Evolutionary conservation across 2,113 vertebrate species (phyloP), one percentile per base, ranked within the genome.

Genomic region (Mesoclemmys tuberculata): DNA sequence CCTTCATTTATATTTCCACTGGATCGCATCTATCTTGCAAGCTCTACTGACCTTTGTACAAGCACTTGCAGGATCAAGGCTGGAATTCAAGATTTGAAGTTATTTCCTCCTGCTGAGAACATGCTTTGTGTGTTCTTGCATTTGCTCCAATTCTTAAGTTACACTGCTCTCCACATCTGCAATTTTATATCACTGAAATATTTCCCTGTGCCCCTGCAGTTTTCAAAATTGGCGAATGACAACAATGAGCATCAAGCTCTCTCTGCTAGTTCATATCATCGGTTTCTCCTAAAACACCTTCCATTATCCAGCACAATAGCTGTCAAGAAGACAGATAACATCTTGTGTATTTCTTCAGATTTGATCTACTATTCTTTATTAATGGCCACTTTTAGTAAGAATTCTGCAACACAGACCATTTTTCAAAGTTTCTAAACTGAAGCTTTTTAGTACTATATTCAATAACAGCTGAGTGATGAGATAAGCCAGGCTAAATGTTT

Each of bases 131-230:
- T 12, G 29, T 83, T 41, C 78, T 80, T 83, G 55, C 5, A 6
- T 78, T 78, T 90, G 48, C 6, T 48, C 84, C 46, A 31, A 22
- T 78, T 94, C 80, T 54, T 74, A 51, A 94, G 55, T 81, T 93
- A 2, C 80, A 56, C 56, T 87, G 61, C 44, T 96, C 95, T 92
- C 61, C 48, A 1, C 58, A n/a, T 68, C 9, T 24, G n/a, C 77
- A 85, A 94, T 97, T 97, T 93, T 82, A 83, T 90, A 18, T 93
- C 95, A 84, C 52, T 93, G 84, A 97, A 97, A 88, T 90, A 93
- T 85, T 92, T 97, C 83, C 85, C 90, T 89, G 94, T 88, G 78
- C 61, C 22, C 82, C 85, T 96, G 88, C 91, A 38, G 91, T 96
- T 97, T 98, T 96, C 64, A 90, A 95, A 96, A 94, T 75, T 87